phyloP scores from a whole-genome alignment of 2,113 vertebrate genomes.

The Acanthochromis polyacanthus region DNA sequence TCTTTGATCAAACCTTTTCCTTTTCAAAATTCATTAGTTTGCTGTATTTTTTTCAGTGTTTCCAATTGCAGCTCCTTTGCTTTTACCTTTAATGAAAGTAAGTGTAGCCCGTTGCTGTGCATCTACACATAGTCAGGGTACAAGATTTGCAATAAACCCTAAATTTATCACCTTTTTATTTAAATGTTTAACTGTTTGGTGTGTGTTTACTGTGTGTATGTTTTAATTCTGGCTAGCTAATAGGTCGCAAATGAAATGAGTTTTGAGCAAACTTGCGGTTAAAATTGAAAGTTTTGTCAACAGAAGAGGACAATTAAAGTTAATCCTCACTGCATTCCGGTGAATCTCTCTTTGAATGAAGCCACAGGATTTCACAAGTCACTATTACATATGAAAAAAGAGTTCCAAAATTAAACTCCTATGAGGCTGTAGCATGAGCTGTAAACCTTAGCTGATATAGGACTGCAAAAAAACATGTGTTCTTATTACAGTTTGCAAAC shows the following conservation, averaged over 20 bases:
- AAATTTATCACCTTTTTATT: no score
- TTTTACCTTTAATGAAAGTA: neutral
- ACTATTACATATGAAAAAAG: neutral
- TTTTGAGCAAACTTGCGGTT: neutral
- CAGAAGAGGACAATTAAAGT: neutral
- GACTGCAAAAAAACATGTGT: no score
- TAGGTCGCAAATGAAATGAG: neutral
- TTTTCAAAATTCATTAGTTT: neutral
- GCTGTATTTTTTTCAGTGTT: neutral
- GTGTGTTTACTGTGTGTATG: neutral
- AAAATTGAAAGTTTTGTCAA: neutral
- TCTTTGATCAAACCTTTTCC: no score
- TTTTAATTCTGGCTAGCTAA: neutral
- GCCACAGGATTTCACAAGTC: neutral
- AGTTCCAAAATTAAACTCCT: neutral
- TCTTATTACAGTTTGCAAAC: no score
- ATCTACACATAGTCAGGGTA: neutral
- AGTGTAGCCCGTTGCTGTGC: neutral
- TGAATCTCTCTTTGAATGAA: neutral
- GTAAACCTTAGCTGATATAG: no score
- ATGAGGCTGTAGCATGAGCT: no score
- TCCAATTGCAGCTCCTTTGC: no score
- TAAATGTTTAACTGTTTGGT: no score
- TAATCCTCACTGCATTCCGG: neutral
- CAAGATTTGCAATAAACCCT: neutral